Percentiles rank a stretch among this genome's conserved stretches.
Conservation (phyloP, 2,113 vertebrate species). For the Cryptotis parvus region DNA sequence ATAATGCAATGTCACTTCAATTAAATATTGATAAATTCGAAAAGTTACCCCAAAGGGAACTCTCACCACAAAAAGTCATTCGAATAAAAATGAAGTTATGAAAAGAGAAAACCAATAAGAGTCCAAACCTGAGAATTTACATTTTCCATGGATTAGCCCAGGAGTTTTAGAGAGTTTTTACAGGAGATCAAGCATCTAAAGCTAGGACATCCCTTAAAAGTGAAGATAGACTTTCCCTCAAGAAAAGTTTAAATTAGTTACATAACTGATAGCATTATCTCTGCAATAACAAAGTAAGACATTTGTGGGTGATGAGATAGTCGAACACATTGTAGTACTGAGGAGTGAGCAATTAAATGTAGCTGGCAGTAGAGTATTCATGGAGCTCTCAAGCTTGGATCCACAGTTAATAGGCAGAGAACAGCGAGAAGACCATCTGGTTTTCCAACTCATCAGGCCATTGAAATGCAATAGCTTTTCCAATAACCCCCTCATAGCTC, state of each 20-base stretch:
- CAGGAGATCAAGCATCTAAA: slow-evolving; percentile 13
- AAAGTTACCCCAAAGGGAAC: slow-evolving; percentile 2
- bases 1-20: background rate
- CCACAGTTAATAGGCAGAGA: slow-evolving; percentile 64
- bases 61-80: slow-evolving; percentile 20
- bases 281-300: slow-evolving; percentile 49
- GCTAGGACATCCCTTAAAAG: background rate
- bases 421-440: slow-evolving; percentile 60
- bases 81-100: slow-evolving; percentile 8
- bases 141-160: background rate
- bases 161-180: slow-evolving; percentile 18
- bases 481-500: slow-evolving; percentile 53
- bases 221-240: slow-evolving; percentile 6
- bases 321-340: slow-evolving; percentile 55
- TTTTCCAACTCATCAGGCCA: slow-evolving; percentile 5
- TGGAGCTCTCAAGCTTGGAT: slow-evolving; percentile 59
- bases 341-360: slow-evolving; percentile 56
- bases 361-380: slow-evolving; percentile 57
- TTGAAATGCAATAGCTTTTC: slow-evolving; percentile 33
- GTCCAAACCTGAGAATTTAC: slow-evolving; percentile 10
- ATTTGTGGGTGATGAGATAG: slow-evolving; percentile 63
- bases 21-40: background rate
- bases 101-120: background rate
- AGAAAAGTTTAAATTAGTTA: slow-evolving; percentile 53
- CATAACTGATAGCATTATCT: slow-evolving; percentile 40